A percentile compares a stretch with the other conserved stretches of the same genome.
Evolutionary conservation across 2,797 vertebrate genomes (phyloP).

Genomic region (Pipistrellus pipistrellus): DNA sequence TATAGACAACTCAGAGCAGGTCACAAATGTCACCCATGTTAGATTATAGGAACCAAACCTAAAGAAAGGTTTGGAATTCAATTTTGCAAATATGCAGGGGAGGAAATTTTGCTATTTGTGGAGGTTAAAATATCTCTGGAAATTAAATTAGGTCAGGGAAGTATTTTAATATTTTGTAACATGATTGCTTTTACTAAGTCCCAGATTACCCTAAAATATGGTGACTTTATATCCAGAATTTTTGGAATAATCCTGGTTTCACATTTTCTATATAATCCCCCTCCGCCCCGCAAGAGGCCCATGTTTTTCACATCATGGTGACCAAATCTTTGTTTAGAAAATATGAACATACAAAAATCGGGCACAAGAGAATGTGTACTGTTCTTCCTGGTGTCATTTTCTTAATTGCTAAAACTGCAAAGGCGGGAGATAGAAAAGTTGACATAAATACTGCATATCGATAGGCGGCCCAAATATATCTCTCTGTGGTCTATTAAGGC

Average conservation of each 20-base stretch:
- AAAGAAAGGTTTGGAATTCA: slow-evolving; percentile 39
- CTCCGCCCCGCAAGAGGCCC: background rate
- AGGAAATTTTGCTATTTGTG: background rate
- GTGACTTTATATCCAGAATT: background rate
- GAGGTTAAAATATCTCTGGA: slow-evolving; percentile 12
- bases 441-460: background rate
- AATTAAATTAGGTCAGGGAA: background rate
- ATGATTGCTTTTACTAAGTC: slow-evolving; percentile 34
- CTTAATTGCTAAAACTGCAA: background rate
- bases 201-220: background rate
- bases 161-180: slow-evolving; percentile 57
- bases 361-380: background rate
- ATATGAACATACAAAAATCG: background rate
- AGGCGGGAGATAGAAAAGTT: background rate
- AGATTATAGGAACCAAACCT: slow-evolving; percentile 20
- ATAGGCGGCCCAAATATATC: background rate
- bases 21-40: background rate
- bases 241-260: background rate
- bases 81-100: background rate
- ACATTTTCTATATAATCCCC: background rate
- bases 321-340: slow-evolving; percentile 42
- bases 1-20: background rate
- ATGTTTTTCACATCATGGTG: background rate
- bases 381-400: background rate
- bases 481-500: background rate